Conservation (phyloP, 2,113 vertebrate genomes). For the Gallinago jamesoni region DNA sequence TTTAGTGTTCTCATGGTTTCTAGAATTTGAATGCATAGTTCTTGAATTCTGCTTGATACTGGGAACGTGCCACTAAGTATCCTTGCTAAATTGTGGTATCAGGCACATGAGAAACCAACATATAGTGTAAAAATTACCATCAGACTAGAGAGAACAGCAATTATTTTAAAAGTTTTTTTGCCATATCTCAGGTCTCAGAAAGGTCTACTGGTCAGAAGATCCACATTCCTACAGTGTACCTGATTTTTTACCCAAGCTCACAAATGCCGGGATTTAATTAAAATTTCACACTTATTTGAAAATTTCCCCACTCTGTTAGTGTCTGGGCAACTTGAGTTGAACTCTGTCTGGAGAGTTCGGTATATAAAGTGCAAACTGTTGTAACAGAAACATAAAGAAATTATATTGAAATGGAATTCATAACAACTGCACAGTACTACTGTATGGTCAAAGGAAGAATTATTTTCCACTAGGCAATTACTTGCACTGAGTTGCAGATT, state of each 20-base stretch:
- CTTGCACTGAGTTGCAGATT: neutral
- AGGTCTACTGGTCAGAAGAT: neutral
- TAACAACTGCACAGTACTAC: neutral
- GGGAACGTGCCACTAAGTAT: fast-evolving
- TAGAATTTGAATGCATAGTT: neutral
- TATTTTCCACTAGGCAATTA: neutral
- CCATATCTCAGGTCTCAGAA: neutral
- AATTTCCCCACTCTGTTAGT: neutral
- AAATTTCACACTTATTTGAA: neutral
- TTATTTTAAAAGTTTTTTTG: neutral
- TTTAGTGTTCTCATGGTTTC: neutral
- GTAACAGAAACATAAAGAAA: neutral
- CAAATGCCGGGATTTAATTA: neutral
- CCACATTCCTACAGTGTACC: neutral
- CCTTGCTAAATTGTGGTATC: neutral
- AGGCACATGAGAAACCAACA: neutral
- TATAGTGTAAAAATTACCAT: neutral
- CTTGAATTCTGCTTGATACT: neutral
- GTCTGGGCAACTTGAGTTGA: neutral
- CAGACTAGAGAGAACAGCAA: neutral
- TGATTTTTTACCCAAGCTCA: neutral
- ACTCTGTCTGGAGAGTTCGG: neutral
- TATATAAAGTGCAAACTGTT: neutral
- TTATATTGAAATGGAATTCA: neutral
- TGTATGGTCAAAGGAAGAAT: neutral